Evolutionary conservation across 2,797 vertebrate genomes (phyloP).

Genomic region (Sebastes matsubarae): DNA sequence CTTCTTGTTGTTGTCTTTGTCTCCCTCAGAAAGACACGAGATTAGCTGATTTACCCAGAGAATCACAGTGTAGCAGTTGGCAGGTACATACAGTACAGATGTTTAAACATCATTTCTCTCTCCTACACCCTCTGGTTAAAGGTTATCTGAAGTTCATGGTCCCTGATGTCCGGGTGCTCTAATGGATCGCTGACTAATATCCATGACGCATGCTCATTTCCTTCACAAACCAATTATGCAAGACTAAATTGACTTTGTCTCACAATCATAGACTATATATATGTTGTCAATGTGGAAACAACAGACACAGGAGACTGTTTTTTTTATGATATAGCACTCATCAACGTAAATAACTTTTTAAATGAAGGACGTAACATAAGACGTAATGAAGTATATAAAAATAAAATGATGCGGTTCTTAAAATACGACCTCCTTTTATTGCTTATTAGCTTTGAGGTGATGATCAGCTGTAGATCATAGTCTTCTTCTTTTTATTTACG

Average conservation of each 20-base stretch:
- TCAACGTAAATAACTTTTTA: neutral
- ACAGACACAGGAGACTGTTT: neutral
- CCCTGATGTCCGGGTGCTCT: neutral
- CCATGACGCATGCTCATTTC: conserved; percentile 25
- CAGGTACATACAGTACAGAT: neutral
- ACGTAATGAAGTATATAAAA: neutral
- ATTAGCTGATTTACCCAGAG: neutral
- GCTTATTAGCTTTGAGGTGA: neutral
- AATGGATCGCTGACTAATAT: conserved; percentile 25
- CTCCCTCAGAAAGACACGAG: neutral
- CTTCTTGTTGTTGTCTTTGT: neutral
- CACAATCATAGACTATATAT: neutral
- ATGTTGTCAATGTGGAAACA: neutral
- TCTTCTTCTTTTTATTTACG: neutral
- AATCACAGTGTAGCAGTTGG: neutral
- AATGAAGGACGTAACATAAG: neutral
- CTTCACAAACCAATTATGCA: conserved; percentile 45
- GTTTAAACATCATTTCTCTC: neutral
- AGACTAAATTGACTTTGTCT: conserved; percentile 13
- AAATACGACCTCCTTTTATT: neutral
- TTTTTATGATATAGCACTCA: neutral
- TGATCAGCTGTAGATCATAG: neutral
- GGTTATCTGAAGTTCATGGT: conserved; percentile 31
- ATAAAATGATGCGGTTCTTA: neutral
- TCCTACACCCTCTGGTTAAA: neutral